Conservation (phyloP, 2,888 invertebrate species). For the Nudaria mundana region DNA sequence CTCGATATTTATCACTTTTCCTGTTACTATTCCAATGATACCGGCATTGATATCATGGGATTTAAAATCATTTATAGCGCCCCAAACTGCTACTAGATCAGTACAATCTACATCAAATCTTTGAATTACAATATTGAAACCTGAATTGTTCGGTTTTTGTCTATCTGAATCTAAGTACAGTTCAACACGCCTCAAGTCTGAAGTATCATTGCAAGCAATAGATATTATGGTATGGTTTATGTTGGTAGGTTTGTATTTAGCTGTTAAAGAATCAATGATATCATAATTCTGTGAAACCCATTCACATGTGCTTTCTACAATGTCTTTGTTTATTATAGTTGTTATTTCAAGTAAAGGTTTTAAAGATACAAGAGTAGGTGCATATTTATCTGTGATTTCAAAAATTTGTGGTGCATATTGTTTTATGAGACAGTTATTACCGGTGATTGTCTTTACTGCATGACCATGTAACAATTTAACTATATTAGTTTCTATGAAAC, state of each 20-base stretch:
- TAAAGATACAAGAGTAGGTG: background rate
- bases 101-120: background rate
- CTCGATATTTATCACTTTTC: background rate
- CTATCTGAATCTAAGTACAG: background rate
- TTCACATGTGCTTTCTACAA: constrained; percentile 1
- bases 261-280: background rate
- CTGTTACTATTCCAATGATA: constrained; percentile 6
- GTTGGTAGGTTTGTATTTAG: background rate
- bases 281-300: background rate
- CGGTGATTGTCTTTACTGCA: constrained; percentile 12
- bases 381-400: background rate
- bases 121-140: background rate
- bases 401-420: constrained; percentile 3
- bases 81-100: background rate
- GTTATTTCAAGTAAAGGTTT: background rate
- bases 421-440: constrained; percentile 4
- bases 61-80: background rate
- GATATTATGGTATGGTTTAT: background rate
- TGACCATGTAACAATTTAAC: constrained; percentile 7
- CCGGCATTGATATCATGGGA: background rate
- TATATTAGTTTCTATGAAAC: background rate
- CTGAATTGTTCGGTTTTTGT: background rate
- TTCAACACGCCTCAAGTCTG: background rate
- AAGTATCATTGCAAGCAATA: constrained; percentile 1
- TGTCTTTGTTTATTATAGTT: background rate